phyloP scores from a whole-genome alignment of 2,888 invertebrate species.

The Isoperla grammatica region DNA sequence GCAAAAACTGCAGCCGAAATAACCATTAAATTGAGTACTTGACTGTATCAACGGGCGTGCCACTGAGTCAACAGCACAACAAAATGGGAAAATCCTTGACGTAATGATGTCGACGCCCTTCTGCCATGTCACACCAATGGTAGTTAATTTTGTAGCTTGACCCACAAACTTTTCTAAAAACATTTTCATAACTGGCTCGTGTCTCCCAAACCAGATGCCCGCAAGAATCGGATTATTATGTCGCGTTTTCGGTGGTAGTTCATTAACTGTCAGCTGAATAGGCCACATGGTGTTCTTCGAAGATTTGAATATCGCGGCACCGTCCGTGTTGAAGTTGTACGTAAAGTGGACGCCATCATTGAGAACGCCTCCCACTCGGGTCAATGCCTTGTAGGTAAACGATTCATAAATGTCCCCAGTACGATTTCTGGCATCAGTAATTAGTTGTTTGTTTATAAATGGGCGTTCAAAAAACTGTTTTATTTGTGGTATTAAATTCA shows the following conservation, averaged over 20 bases:
- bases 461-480: background rate
- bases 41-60: conserved; percentile 18
- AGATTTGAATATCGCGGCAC: conserved; percentile 3
- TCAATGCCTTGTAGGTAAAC: background rate
- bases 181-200: background rate
- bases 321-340: conserved; percentile 5
- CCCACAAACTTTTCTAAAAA: background rate
- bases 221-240: conserved; percentile 1
- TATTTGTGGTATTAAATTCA: background rate
- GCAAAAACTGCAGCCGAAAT: conserved; percentile 19
- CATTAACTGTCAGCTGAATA: background rate
- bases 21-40: conserved; percentile 20
- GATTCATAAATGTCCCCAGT: background rate
- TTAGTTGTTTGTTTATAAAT: background rate
- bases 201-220: background rate
- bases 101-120: background rate
- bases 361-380: background rate
- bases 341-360: background rate
- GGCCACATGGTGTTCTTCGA: conserved; percentile 1
- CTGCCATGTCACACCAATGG: background rate
- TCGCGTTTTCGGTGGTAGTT: background rate
- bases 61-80: conserved; percentile 13
- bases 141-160: background rate
- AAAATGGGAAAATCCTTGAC: conserved; percentile 7
- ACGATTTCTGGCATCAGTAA: background rate